Conservation (phyloP, 2,888 invertebrate genomes). For the Sarcophaga caerulescens region DNA sequence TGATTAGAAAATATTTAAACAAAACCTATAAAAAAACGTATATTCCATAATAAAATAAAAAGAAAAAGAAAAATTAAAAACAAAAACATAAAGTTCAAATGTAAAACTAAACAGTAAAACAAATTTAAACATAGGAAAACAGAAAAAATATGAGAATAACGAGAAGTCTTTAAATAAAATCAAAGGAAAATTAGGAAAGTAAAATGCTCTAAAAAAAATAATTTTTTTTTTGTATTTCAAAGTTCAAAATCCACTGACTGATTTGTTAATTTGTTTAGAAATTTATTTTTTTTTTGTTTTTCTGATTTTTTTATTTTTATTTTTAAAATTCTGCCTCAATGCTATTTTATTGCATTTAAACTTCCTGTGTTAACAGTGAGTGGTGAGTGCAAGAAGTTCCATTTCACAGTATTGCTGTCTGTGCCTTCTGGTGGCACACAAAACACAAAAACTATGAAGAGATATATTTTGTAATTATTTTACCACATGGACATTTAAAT, state of each 20-base stretch:
- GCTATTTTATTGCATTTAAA: constrained; percentile 14
- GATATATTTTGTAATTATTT: constrained; percentile 58
- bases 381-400: constrained; percentile 11
- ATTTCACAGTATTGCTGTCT: constrained; percentile 9
- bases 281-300: constrained; percentile 12
- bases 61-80: not conserved
- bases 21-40: not conserved
- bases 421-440: not conserved
- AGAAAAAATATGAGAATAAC: not conserved
- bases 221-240: not conserved
- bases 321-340: not conserved
- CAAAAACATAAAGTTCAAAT: constrained; percentile 46
- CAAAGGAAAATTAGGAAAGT: no score
- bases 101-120: constrained; percentile 23
- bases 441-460: constrained; percentile 29
- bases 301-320: constrained; percentile 45
- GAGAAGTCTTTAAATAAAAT: not conserved
- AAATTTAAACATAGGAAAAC: constrained; percentile 1
- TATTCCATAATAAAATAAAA: constrained; percentile 5
- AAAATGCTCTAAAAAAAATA: no score
- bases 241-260: constrained; percentile 18
- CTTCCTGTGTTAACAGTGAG: constrained; percentile 50
- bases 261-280: constrained; percentile 38
- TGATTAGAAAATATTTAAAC: constrained; percentile 11
- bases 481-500: constrained; percentile 66